phyloP scores from a whole-genome alignment of 2,888 invertebrate species.

The Syritta pipiens region DNA sequence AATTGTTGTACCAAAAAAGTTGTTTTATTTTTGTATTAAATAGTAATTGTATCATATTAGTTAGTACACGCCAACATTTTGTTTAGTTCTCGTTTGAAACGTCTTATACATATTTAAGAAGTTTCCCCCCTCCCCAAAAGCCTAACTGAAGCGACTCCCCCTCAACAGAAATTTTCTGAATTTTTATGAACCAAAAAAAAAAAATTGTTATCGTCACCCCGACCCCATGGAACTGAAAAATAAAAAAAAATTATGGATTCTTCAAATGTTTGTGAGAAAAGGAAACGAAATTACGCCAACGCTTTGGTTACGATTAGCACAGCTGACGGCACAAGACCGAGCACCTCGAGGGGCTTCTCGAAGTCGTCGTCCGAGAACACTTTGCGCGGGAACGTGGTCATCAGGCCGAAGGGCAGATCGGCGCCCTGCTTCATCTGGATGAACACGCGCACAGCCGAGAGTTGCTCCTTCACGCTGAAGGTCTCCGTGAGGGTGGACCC shows the following conservation, averaged over 20 bases:
- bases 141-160: neutral
- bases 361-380: slow-evolving; percentile 93
- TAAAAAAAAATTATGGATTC: slow-evolving; percentile 8
- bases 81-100: slow-evolving; percentile 3
- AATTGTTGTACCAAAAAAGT: slow-evolving; percentile 32
- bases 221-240: slow-evolving; percentile 1
- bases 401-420: slow-evolving; percentile 88
- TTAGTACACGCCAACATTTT: slow-evolving; percentile 41
- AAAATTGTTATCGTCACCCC: neutral
- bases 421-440: slow-evolving; percentile 89
- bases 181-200: slow-evolving; percentile 5
- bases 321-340: slow-evolving; percentile 92
- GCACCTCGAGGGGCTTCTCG: slow-evolving; percentile 89
- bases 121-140: slow-evolving; percentile 5
- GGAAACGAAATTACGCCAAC: slow-evolving; percentile 57
- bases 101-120: slow-evolving; percentile 5
- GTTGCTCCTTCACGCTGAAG: slow-evolving; percentile 91
- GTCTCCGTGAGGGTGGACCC: slow-evolving; percentile 87
- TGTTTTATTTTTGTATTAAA: slow-evolving; percentile 57
- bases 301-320: slow-evolving; percentile 88
- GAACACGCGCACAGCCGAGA: slow-evolving; percentile 94
- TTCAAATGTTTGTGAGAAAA: too few species aligned
- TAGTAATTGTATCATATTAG: slow-evolving; percentile 45
- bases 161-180: neutral
- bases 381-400: slow-evolving; percentile 95